Evolutionary conservation across 2,113 vertebrate species (phyloP).

Genomic region (Lepisosteus osseus): DNA sequence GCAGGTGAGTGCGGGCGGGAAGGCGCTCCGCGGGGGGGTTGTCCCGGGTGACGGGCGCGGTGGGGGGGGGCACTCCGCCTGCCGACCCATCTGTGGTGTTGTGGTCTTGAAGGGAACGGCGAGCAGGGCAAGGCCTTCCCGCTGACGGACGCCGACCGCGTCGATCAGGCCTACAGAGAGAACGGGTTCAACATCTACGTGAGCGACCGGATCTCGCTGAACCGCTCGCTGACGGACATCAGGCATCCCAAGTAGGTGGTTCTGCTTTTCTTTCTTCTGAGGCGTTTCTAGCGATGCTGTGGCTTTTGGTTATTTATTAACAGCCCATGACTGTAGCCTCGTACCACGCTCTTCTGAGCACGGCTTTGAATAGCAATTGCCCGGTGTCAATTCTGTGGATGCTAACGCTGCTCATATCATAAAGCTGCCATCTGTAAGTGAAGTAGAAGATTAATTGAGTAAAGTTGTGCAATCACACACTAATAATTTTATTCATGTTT

Average conservation of each 20-base stretch:
- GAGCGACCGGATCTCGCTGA: constrained; percentile 92
- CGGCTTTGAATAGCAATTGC: not conserved
- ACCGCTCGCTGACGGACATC: constrained; percentile 94
- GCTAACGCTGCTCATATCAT: too few species aligned
- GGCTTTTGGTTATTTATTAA: too few species aligned
- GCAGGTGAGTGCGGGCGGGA: constrained; percentile 62
- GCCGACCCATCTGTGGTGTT: not conserved
- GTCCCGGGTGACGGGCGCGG: not conserved
- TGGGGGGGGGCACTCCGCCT: not conserved
- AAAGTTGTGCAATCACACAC: too few species aligned
- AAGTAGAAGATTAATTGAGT: too few species aligned
- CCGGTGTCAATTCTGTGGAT: not conserved
- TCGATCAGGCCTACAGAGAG: constrained; percentile 92
- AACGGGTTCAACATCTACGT: constrained; percentile 98
- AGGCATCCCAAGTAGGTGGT: constrained; percentile 87
- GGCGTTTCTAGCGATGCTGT: not conserved
- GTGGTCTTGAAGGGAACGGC: constrained; percentile 73
- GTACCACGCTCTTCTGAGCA: not conserved
- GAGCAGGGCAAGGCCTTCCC: constrained; percentile 90
- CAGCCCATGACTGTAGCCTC: not conserved
- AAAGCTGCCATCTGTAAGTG: too few species aligned
- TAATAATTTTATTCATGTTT: not conserved
- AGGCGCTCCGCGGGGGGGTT: not conserved
- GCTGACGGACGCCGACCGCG: constrained; percentile 79
- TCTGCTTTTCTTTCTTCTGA: not conserved